Base-by-base conservation (phyloP, 2,113 vertebrate species). In the Phrynosoma blainvillii region DNA sequence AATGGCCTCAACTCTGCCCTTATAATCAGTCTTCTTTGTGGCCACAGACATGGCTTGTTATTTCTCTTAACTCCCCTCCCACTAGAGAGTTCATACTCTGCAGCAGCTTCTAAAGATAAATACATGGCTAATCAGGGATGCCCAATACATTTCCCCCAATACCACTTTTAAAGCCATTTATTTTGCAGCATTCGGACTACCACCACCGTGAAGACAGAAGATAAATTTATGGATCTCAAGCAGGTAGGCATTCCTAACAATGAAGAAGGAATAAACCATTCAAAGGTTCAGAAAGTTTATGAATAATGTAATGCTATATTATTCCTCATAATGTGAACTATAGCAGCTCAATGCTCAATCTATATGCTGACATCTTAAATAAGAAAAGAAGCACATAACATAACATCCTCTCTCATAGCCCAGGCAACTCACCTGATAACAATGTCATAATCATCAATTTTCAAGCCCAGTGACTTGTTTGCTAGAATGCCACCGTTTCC, bases 401-500 rank as follows among this genome's bases (percentile, higher is more conserved):
- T 12, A 47, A 54, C 14, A 0, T 56, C 40, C 62, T 21, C 21
- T 68, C 52, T 5, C 59, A 3, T 79, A 66, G 70, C 59, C 73
- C 14, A 74, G 56, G 79, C 90, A 89, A 95, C 98, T 98, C 95
- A 99, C 99, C 99, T 97, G 92, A 99, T 96, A 82, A 99, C 98
- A 76, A 99, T 97, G 91, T 99, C 98, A 36, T 98, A 99, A 79
- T 98, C 96, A 89, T 99, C 98, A 84, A 99, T 99, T 86, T 97
- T 97, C 89, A 98, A 95, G 13, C 99, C 99, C 95, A 99, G 92
- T 10, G 99, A 99, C 94, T 99, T 99, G 96, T 99, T 99, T 94
- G 96, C 98, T 84, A 99, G 97, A 92, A 99, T 98, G 65, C 98
- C 99, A 84, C 99, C 99, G 1, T 99, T 99, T 80, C 99, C 99